phyloP scores from a whole-genome alignment of 2,888 invertebrate species.

The Limnephilus marmoratus region DNA sequence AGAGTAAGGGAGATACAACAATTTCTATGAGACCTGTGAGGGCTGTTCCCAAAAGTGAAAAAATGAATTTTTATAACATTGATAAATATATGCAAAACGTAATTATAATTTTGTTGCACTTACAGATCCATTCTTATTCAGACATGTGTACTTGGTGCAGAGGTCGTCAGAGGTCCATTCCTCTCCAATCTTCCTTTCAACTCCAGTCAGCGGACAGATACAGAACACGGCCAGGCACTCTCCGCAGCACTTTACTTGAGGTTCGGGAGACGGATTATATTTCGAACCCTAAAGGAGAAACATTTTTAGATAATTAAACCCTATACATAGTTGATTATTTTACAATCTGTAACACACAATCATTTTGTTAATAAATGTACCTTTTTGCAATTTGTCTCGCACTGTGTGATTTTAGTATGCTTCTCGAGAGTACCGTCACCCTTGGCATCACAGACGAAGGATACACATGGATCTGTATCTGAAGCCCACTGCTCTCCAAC shows the following conservation, averaged over 20 bases:
- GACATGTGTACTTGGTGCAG: conserved; percentile 81
- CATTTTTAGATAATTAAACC: not conserved
- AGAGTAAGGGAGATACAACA: no score
- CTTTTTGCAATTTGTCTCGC: conserved; percentile 73
- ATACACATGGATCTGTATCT: conserved; percentile 77
- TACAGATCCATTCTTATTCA: conserved; percentile 75
- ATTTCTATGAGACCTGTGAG: no score
- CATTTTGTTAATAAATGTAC: conserved; percentile 67
- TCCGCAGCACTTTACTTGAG: conserved; percentile 80
- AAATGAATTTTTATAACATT: not conserved
- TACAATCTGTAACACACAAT: not conserved
- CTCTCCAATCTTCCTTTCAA: conserved; percentile 74
- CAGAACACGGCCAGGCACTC: conserved; percentile 81
- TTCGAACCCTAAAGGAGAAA: conserved; percentile 77
- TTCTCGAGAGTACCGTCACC: conserved; percentile 75
- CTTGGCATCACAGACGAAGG: conserved; percentile 74
- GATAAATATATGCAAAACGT: not conserved
- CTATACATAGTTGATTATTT: not conserved
- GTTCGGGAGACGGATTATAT: conserved; percentile 74
- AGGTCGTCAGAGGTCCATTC: conserved; percentile 80
- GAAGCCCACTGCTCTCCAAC: conserved; percentile 80
- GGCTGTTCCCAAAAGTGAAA: no score
- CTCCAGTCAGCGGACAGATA: conserved; percentile 72
- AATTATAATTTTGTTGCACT: conserved; percentile 53
- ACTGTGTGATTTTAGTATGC: conserved; percentile 77